Percentiles rank a stretch among this genome's conserved stretches.
phyloP scores from a whole-genome alignment of 2,888 invertebrate species.

The Ichneumoninae sp. region DNA sequence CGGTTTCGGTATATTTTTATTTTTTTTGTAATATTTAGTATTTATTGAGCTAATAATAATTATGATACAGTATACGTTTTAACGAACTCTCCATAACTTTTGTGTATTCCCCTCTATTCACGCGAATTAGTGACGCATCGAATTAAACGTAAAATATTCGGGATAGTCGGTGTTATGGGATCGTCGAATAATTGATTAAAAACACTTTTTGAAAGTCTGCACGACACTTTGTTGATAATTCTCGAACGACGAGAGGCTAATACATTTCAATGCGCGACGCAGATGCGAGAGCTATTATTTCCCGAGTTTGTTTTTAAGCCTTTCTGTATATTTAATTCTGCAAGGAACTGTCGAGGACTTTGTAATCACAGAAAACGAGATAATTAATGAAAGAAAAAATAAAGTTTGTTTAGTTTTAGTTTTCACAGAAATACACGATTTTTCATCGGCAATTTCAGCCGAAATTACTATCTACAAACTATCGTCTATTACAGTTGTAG shows the following conservation, averaged over 20 bases:
- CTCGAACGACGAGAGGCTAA: constrained; percentile 1
- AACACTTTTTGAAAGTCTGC: background rate
- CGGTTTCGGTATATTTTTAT: background rate
- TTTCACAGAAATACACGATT: constrained; percentile 67
- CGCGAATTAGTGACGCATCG: constrained; percentile 12
- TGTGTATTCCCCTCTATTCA: background rate
- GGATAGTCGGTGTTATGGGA: background rate
- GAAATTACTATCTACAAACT: constrained; percentile 45
- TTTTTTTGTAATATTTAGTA: constrained; percentile 68
- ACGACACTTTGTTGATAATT: constrained; percentile 6
- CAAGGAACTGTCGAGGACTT: constrained; percentile 74
- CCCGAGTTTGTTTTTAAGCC: constrained; percentile 4
- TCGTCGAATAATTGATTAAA: background rate
- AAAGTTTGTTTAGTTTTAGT: constrained; percentile 37
- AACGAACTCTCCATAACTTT: constrained; percentile 20
- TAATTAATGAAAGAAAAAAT: constrained; percentile 58
- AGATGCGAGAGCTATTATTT: background rate
- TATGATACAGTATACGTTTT: constrained; percentile 62
- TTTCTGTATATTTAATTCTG: constrained; percentile 64
- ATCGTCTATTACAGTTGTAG: constrained; percentile 33
- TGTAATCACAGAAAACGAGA: constrained; percentile 58
- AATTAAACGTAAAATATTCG: background rate
- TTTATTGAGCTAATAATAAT: constrained; percentile 73
- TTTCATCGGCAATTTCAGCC: constrained; percentile 34
- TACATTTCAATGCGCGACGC: constrained; percentile 10